Evolutionary conservation across 2,888 invertebrate species (phyloP), one percentile per base, ranked within the genome.

Genomic region (Linyphia triangularis): DNA sequence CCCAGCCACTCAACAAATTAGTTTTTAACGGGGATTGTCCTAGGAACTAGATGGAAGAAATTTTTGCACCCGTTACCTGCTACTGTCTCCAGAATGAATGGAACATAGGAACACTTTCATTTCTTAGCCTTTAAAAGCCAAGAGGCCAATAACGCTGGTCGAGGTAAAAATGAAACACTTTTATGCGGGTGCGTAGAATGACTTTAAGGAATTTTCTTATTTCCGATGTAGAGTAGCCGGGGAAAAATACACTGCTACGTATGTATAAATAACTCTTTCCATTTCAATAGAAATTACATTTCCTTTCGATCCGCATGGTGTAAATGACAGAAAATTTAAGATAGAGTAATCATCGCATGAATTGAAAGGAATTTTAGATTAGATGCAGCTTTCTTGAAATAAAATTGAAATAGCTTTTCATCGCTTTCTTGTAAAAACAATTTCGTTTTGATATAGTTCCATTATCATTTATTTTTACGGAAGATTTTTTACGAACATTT

Each of bases 1-100:
- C 51, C 69, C 37, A 26, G 73, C 33, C 86, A 86, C 86, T 86
- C 86, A 86, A 86, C 86, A 81, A 86, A 86, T 86, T 81, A 86
- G 86, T 86, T 86, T 86, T 86, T 86, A 86, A 86, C 81, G 79
- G 86, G 81, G 73, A 81, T 73, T 86, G 79, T 73, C 73, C 72
- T 40, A 57, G 67, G 65, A 81, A 79, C 79, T 70, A 72, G 70
- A 79, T 78, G 72, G 78, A 37, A 79, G 72, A 33, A 33, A 33
- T 43, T 43, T 43, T 43, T 43, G 43, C 43, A 43, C 43, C 85
- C 85, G 85, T 85, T 85, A 85, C 85, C 85, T 79, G 79, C 85
- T 79, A 79, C 61, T 79, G 85, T 85, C 85, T 79, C 57, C 72
- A 78, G 78, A 85, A 85, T 79, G 85, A 85, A 79, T 79, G 85